Evolutionary conservation across 2,888 invertebrate species (phyloP).

Genomic region (Liposcelis brunnea): DNA sequence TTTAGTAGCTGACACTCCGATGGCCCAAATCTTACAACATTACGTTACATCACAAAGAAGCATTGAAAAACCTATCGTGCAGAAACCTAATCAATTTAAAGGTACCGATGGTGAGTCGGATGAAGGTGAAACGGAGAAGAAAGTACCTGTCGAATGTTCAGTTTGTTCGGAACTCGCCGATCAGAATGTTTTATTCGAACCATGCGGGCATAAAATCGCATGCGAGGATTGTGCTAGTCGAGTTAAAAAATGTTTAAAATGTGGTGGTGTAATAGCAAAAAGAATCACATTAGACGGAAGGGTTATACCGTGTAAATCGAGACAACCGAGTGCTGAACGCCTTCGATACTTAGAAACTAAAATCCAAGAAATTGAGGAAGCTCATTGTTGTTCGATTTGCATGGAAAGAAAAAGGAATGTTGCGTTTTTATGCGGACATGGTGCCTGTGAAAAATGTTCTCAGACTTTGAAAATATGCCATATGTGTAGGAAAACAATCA

Average conservation of each 20-base stretch:
- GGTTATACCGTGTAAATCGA: conserved; percentile 23
- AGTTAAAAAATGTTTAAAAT: conserved; percentile 60
- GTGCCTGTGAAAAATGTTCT: conserved; percentile 66
- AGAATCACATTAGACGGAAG: conserved; percentile 30
- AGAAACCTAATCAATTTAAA: neutral
- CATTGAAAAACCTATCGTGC: conserved; percentile 1
- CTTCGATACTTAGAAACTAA: conserved; percentile 54
- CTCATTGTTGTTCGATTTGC: conserved; percentile 70
- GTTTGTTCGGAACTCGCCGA: conserved; percentile 52
- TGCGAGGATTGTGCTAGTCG: conserved; percentile 58
- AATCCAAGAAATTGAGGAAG: conserved; percentile 73
- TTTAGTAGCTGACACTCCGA: conserved; percentile 37
- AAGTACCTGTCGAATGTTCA: conserved; percentile 40
- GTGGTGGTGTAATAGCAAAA: conserved; percentile 40
- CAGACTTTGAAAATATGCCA: conserved; percentile 67
- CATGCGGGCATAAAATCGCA: conserved; percentile 55
- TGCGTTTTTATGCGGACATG: conserved; percentile 77
- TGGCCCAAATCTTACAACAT: conserved; percentile 33
- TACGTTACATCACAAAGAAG: conserved; percentile 18
- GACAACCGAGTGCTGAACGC: conserved; percentile 47
- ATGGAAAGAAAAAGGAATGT: conserved; percentile 70
- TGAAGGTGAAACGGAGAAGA: neutral
- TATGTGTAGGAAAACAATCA: conserved; percentile 66
- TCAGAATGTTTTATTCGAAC: conserved; percentile 46
- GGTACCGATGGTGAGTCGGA: neutral